Base-by-base conservation (phyloP, 2,888 invertebrate genomes). In the Drosophila emarginata region DNA sequence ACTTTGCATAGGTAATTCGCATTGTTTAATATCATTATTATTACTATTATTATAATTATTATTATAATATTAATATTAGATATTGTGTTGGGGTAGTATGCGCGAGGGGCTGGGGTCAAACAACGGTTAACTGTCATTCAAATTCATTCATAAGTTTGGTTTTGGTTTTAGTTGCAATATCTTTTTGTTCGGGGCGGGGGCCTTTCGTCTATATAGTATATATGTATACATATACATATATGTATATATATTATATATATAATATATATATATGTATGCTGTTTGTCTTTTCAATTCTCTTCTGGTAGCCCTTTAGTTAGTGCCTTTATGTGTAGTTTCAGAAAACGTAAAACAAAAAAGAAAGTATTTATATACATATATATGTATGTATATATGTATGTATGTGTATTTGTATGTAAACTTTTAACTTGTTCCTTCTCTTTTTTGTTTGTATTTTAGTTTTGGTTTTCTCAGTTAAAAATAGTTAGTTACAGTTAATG, bases 401-500 rank as follows among this genome's bases (percentile, higher is more conserved):
- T 37, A n/a, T 37, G 3, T 37, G 1, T 37, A n/a, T 37, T 3
- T 37, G 15, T 15, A 45, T 45, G 9, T 45, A 65, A 65, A 51
- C 7, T 53, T 45, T 68, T 57, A 32, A 12, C n/a, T 14, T 14
- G 28, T 26, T 45, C 9, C 15, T 45, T 15, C 2, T 45, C 15
- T 45, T 15, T 7, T 32, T 9, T 32, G 2, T 32, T 32, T 11
- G 2, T 32, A 9, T 61, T 71, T 72, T 66, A 39, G 54, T 61
- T 26, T 70, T 71, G 58, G 54, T 61, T 26, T 70, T 71, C 53
- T 68, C 70, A 61, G 61, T 72, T 63, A 63, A 72, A 72, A 72
- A 63, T 72, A 72, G 72, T 67, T 66, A 66, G 65, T 72, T 72
- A 66, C 58, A 57, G 67, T 72, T 54, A 65, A 67, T 62, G 56